Evolutionary conservation across 1,140 invertebrate genomes (phyloP).

Genomic region (Oedothorax gibbosus): DNA sequence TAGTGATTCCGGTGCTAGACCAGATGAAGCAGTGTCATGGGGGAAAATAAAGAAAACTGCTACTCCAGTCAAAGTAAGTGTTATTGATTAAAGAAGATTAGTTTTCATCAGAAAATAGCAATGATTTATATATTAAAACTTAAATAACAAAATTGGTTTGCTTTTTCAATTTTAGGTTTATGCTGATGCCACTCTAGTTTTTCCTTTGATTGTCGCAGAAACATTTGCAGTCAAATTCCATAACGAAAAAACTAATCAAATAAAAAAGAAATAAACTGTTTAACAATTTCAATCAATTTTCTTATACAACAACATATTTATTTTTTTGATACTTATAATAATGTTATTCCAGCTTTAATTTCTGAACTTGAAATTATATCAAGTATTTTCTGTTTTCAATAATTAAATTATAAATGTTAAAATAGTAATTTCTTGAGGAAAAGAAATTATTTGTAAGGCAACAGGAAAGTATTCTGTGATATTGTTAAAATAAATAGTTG

Average conservation of each 20-base stretch:
- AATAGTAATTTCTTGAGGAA: too few relatives aligned
- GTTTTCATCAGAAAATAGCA: neutral
- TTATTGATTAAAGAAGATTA: neutral
- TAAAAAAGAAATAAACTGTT: neutral
- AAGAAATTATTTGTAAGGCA: too few relatives aligned
- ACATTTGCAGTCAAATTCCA: slow-evolving; percentile 82
- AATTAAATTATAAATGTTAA: too few relatives aligned
- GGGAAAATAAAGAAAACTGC: slow-evolving; percentile 94
- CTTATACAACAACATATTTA: too few relatives aligned
- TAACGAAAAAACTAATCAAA: slow-evolving; percentile 1
- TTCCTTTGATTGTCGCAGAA: slow-evolving; percentile 94
- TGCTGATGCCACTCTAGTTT: slow-evolving; percentile 94
- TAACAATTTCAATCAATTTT: too few relatives aligned
- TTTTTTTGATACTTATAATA: too few relatives aligned
- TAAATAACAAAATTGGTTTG: neutral
- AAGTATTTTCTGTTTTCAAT: too few relatives aligned
- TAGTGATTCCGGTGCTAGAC: slow-evolving; percentile 95
- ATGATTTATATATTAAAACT: neutral
- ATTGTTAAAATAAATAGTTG: too few relatives aligned
- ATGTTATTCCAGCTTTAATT: too few relatives aligned
- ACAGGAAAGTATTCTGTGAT: too few relatives aligned
- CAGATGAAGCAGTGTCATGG: slow-evolving; percentile 99
- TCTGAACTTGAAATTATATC: too few relatives aligned
- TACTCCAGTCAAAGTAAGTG: slow-evolving; percentile 86
- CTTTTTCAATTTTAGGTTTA: slow-evolving; percentile 75